A percentile compares a stretch with the other conserved stretches of the same genome.
These are phyloP conservation scores for Agonopterix alstromeriana DNA, from an alignment of 2,888 invertebrate genomes.

Conservation along the genomic window DNA sequence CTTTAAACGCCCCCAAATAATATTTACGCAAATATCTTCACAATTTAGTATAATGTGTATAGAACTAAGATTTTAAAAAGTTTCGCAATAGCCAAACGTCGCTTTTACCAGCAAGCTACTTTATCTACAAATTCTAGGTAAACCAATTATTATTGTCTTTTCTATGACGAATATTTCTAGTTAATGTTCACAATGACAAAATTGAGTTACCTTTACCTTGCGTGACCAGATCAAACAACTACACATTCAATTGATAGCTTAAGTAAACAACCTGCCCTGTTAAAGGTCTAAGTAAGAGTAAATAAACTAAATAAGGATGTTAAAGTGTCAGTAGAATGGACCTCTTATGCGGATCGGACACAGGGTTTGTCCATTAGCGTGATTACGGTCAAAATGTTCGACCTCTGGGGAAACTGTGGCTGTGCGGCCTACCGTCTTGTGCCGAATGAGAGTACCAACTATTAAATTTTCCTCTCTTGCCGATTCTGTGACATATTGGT, in stretches of 20 bases:
- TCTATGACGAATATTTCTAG: too few species aligned
- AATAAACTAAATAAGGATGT: conserved; percentile 54
- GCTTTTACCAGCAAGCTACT: too few species aligned
- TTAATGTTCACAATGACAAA: too few species aligned
- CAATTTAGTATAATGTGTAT: too few species aligned
- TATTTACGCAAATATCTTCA: too few species aligned
- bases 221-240: too few species aligned
- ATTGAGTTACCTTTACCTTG: too few species aligned
- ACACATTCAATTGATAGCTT: conserved; percentile 2
- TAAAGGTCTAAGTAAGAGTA: conserved; percentile 41
- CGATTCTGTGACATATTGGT: conserved; percentile 12
- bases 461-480: conserved; percentile 23
- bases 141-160: too few species aligned
- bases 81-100: too few species aligned
- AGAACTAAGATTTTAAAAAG: too few species aligned
- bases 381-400: conserved; percentile 68
- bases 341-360: conserved; percentile 52
- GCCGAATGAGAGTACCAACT: conserved; percentile 17
- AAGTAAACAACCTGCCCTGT: conserved; percentile 15
- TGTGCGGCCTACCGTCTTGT: conserved; percentile 36
- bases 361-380: conserved; percentile 67
- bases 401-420: conserved; percentile 38
- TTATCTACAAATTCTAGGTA: too few species aligned
- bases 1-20: too few species aligned
- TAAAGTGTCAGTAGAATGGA: conserved; percentile 53